These are phyloP conservation scores for Zaprionus lineosus DNA, from an alignment of 2,888 invertebrate genomes.

Conservation along the genomic window DNA sequence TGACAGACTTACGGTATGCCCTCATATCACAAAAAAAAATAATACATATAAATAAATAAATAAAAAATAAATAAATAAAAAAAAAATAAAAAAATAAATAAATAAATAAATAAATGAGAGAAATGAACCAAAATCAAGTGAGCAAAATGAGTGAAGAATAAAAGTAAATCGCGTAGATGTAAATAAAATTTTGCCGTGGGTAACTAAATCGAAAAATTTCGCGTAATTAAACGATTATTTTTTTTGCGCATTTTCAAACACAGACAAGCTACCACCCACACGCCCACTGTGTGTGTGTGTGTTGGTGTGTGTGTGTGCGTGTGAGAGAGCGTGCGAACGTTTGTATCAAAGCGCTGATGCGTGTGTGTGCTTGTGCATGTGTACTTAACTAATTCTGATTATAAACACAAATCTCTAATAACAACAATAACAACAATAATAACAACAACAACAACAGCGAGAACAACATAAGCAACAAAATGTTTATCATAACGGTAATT, in stretches of 20 bases:
- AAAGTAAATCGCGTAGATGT: slow-evolving; percentile 14
- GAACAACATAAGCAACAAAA: slow-evolving; percentile 59
- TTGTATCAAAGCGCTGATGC: no score
- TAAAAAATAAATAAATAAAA: no score
- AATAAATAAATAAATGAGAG: no score
- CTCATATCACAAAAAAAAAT: no score
- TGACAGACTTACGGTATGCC: no score
- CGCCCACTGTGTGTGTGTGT: neutral
- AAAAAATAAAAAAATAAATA: no score
- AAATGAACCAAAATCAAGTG: slow-evolving; percentile 11
- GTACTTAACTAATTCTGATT: slow-evolving; percentile 44
- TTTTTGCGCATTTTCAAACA: neutral
- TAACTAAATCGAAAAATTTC: slow-evolving; percentile 27
- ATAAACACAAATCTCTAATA: neutral
- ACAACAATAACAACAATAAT: neutral
- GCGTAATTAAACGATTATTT: slow-evolving; percentile 42
- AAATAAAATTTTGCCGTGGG: slow-evolving; percentile 25
- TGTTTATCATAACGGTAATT: slow-evolving; percentile 83
- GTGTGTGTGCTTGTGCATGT: slow-evolving; percentile 3
- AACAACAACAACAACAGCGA: slow-evolving; percentile 21
- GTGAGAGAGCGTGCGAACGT: slow-evolving; percentile 5
- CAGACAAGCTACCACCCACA: slow-evolving; percentile 13
- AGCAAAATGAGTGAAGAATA: slow-evolving; percentile 36
- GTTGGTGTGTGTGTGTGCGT: neutral
- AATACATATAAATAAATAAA: no score